Evolutionary conservation across 2,113 vertebrate species (phyloP).

Genomic region (Toxostoma redivivum): DNA sequence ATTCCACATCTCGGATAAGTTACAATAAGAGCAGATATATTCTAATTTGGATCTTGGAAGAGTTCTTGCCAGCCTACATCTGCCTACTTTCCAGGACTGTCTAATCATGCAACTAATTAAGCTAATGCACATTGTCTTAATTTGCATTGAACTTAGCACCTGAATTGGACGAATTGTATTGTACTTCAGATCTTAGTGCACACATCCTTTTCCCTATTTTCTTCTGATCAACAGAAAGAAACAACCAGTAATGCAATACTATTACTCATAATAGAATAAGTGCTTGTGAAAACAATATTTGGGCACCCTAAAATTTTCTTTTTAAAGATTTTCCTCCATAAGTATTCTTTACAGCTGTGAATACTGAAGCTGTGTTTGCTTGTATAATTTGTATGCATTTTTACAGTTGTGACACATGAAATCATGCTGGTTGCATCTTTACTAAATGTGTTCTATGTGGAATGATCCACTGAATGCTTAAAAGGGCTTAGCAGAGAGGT

Average conservation of each 20-base stretch:
- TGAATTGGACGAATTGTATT: background rate
- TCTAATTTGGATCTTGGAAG: background rate
- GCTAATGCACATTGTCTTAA: background rate
- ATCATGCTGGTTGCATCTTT: background rate
- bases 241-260: background rate
- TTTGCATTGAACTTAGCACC: background rate
- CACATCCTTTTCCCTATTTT: background rate
- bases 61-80: background rate
- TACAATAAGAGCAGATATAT: rapidly evolving
- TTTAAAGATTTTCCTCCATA: background rate
- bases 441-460: background rate
- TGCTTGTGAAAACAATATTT: background rate
- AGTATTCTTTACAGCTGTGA: background rate
- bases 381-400: background rate
- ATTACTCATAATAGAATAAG: background rate
- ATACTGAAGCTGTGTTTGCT: background rate
- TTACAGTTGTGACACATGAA: background rate
- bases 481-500: background rate
- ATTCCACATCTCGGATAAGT: rapidly evolving
- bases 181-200: background rate
- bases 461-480: background rate
- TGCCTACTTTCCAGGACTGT: background rate
- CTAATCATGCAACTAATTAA: background rate
- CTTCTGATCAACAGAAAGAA: background rate
- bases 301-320: background rate